These are phyloP conservation scores for Julus scanicus DNA, from an alignment of 2,888 invertebrate genomes.

Conservation along the genomic window DNA sequence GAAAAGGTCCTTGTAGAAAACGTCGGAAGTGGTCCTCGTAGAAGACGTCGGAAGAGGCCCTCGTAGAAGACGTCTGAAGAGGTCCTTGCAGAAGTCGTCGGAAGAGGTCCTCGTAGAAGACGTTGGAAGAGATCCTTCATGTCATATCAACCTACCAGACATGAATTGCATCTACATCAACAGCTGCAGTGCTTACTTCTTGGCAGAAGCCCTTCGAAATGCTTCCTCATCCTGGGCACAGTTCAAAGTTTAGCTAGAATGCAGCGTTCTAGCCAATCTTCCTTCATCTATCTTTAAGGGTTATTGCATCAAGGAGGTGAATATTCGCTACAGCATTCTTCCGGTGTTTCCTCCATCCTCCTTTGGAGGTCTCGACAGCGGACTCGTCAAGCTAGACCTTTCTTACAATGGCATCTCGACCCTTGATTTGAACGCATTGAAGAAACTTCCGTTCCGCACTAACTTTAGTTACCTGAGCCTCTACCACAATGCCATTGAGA, in stretches of 20 bases:
- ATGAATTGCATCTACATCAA: neutral
- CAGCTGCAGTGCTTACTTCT: neutral
- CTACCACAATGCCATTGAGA: too few relatives aligned
- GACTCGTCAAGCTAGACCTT: neutral
- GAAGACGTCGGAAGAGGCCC: too few relatives aligned
- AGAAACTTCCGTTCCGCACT: too few relatives aligned
- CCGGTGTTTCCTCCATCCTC: neutral
- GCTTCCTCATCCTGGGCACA: neutral
- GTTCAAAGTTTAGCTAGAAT: neutral
- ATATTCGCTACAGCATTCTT: neutral
- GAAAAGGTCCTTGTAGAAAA: too few relatives aligned
- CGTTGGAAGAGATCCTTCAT: neutral
- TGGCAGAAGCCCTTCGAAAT: neutral
- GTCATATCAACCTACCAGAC: neutral
- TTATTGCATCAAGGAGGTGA: neutral
- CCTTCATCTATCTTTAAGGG: neutral
- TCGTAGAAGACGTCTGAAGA: too few relatives aligned
- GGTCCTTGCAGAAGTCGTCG: too few relatives aligned
- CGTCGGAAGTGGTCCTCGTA: too few relatives aligned
- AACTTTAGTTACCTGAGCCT: too few relatives aligned
- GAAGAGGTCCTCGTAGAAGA: too few relatives aligned
- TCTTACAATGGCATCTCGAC: neutral
- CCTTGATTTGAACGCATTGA: too few relatives aligned
- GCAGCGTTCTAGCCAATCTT: neutral
- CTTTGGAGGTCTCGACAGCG: neutral